Base-by-base conservation (phyloP, 2,888 invertebrate species). In the Trissoscelio sp. region DNA sequence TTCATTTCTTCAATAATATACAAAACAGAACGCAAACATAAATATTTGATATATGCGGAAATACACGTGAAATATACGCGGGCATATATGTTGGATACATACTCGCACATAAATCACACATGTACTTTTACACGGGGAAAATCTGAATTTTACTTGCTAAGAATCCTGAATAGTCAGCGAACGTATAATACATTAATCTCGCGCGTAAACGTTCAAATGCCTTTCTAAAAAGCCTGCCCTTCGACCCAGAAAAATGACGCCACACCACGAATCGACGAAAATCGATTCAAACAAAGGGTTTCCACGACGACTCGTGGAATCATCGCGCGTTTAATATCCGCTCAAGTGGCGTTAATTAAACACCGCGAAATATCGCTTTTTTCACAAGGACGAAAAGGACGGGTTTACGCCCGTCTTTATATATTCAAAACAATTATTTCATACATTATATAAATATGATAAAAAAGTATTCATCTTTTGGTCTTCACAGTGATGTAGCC, bases 251-350 rank as follows among this genome's bases (percentile, higher is more conserved):
- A 55, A 67, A 55, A 67, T 67, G 55, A 44, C 67, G 39, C 28
- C 66, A 37, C 24, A 9, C 14, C 14, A 18, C 22, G 37, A 9
- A n/a, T 16, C 60, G 22, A 57, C 5, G 18, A 57, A 51, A 74
- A 74, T 74, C 74, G 74, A 74, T 74, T 51, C 44, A 37, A 66
- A 66, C 64, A 66, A 73, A 62, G 62, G 57, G 74, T 66, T 74
- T 66, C 74, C 48, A 66, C 55, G 57, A 66, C 64, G 14, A 74
- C 64, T 20, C 24, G n/a, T n/a, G 24, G 18, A 37, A 66, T 66
- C 55, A 22, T 55, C 55, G 55, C 37, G 31, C 57, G 11, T 74
- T 74, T 74, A 44, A 74, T 57, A 66, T 74, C 64, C 73, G 42
- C 18, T 55, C 55, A 31, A 53, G 73, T 60, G 64, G 62, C 51